Evolutionary conservation across 2,888 invertebrate species (phyloP).

Genomic region (Lithophane semibrunnea): DNA sequence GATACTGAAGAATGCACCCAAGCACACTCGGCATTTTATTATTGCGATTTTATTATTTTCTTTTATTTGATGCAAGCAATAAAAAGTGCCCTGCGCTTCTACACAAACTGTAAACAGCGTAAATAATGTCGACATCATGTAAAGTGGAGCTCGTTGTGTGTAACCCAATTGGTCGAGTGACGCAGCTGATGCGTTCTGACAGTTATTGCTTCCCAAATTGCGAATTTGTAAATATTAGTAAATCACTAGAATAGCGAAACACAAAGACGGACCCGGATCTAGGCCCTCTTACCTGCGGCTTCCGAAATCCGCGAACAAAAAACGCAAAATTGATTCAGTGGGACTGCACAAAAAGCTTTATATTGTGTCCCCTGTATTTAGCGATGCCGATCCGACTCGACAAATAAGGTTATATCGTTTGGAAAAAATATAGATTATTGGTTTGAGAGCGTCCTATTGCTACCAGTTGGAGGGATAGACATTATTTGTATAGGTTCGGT

Average conservation of each 20-base stretch:
- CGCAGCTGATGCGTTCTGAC: constrained; percentile 87
- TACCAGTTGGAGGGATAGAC: constrained; percentile 51
- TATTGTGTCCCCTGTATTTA: constrained; percentile 87
- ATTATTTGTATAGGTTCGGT: constrained; percentile 58
- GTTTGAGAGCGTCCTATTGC: constrained; percentile 75
- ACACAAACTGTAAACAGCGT: constrained; percentile 65
- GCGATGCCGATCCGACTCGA: constrained; percentile 83
- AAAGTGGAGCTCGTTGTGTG: constrained; percentile 68
- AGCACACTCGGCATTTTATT: constrained; percentile 50
- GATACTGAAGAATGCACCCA: constrained; percentile 38
- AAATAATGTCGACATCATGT: constrained; percentile 68
- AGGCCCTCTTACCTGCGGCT: constrained; percentile 89
- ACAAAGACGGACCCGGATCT: constrained; percentile 88
- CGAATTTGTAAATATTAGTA: constrained; percentile 88
- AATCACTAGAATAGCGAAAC: constrained; percentile 79
- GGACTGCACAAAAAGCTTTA: constrained; percentile 83
- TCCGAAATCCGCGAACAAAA: constrained; percentile 88
- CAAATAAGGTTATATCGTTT: constrained; percentile 87
- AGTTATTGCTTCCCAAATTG: constrained; percentile 87
- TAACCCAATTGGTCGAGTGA: constrained; percentile 81
- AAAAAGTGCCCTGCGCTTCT: constrained; percentile 58
- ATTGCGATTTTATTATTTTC: constrained; percentile 47
- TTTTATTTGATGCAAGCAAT: constrained; percentile 52
- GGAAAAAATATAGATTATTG: constrained; percentile 86
- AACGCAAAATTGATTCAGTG: constrained; percentile 87